Evolutionary conservation across 2,888 invertebrate species (phyloP), one percentile per base, ranked within the genome.

Genomic region (Panorpa germanica): DNA sequence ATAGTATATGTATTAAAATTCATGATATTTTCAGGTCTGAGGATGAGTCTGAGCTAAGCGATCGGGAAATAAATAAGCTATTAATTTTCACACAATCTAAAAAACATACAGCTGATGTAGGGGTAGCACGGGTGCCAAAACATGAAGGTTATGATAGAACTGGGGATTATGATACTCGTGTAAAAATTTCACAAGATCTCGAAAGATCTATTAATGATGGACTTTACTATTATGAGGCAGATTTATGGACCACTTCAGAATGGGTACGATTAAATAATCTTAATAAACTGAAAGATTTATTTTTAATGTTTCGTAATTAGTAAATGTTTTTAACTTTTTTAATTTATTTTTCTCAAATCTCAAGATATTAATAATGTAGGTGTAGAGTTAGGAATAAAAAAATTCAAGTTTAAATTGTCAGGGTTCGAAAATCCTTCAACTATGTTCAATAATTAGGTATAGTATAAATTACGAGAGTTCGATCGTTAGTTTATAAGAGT

Each of bases 161-260:
- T 3, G 90, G 86, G 1, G 91, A 88, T 46, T 80, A 71, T 70
- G 74, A 70, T 36, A 80, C 85, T 1, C 62, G 95, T 38, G 82
- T 86, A 22, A 93, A 93, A 66, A 88, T 95, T 58, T 80, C 83
- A 6, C 85, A 91, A 54, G 91, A 95, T 47, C 59, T 95, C 42
- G 90, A 82, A 42, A 81, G 90, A 58, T 80, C 85, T 24, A 98
- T 98, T 42, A 91, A 93, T 42, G 91, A 96, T 52, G 96, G 96
- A n/a, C 65, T 98, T 12, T 75, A 71, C 47, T 82, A 86, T 44
- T 98, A 96, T 43, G 96, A 98, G 55, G 88, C 93, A 48, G 91
- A 93, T 47, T 55, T 96, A 31, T 85, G 86, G 86, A 73, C 63
- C 10, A 68, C 47, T 28, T 45, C n/a, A n/a, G n/a, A n/a, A n/a